These are phyloP conservation scores for Proctacanthus coquilletti DNA, from an alignment of 1,140 invertebrate species.

Conservation along the genomic window DNA sequence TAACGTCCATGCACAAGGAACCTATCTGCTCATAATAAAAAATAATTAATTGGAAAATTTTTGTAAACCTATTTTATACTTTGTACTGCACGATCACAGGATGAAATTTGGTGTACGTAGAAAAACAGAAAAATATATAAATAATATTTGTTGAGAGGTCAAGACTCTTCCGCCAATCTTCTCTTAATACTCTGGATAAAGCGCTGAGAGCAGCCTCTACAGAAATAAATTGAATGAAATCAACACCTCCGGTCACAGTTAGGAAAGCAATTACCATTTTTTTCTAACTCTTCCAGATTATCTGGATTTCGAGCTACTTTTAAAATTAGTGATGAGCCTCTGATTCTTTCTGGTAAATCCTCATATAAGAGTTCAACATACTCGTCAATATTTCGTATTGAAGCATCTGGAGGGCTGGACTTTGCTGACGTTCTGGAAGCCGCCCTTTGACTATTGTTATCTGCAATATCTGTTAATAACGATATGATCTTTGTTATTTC, in stretches of 20 bases:
- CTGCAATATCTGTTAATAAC: slow-evolving; percentile 14
- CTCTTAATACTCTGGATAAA: slow-evolving; percentile 80
- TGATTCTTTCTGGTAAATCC: slow-evolving; percentile 82
- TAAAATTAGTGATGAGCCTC: slow-evolving; percentile 80
- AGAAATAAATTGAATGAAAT: slow-evolving; percentile 20
- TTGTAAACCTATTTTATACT: slow-evolving; percentile 28
- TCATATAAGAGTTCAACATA: slow-evolving; percentile 97
- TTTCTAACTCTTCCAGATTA: slow-evolving; percentile 82
- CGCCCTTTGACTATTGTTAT: slow-evolving; percentile 20
- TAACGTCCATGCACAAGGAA: slow-evolving; percentile 88
- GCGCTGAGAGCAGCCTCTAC: slow-evolving; percentile 91
- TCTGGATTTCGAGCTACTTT: slow-evolving; percentile 83
- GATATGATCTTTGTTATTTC: not conserved
- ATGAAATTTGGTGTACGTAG: slow-evolving; percentile 92
- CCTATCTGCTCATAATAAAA: slow-evolving; percentile 54
- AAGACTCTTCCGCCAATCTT: slow-evolving; percentile 94
- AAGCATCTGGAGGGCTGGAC: slow-evolving; percentile 34
- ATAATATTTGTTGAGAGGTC: slow-evolving; percentile 94
- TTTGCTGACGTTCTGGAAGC: slow-evolving; percentile 11
- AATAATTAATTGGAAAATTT: slow-evolving; percentile 34
- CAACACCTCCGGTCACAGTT: not conserved
- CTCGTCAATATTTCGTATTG: slow-evolving; percentile 72
- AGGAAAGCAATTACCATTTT: slow-evolving; percentile 52
- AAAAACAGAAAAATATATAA: slow-evolving; percentile 95
- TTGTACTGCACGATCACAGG: slow-evolving; percentile 80